These are phyloP conservation scores for Meta bourneti DNA, from an alignment of 2,888 invertebrate species.

Conservation along the genomic window DNA sequence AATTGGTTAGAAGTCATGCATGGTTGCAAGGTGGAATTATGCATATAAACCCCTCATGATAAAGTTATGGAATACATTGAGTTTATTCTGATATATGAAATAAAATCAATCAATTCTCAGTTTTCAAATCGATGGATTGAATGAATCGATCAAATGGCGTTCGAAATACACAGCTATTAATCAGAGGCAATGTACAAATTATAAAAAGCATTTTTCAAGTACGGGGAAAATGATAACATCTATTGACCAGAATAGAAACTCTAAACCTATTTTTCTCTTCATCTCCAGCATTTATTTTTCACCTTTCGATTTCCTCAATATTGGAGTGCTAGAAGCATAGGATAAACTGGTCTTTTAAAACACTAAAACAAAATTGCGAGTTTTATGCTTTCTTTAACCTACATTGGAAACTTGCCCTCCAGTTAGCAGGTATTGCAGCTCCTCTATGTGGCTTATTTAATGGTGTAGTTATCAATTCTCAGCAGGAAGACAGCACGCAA, in stretches of 20 bases:
- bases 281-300: neutral
- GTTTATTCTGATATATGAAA: no score
- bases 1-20: no score
- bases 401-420: slow-evolving; percentile 35
- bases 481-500: neutral
- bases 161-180: no score
- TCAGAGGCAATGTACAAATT: no score
- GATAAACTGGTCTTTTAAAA: neutral
- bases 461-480: neutral
- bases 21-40: no score
- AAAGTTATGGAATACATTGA: no score
- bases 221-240: neutral
- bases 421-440: neutral
- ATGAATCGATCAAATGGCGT: no score
- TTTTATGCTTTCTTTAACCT: slow-evolving; percentile 47
- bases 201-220: no score
- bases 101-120: no score
- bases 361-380: neutral
- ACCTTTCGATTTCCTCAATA: slow-evolving; percentile 9
- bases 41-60: no score
- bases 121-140: no score
- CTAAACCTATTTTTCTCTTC: slow-evolving; percentile 10
- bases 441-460: neutral
- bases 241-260: neutral
- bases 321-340: neutral